Conservation (phyloP, 2,113 vertebrate genomes). For the Macaca mulatta region DNA sequence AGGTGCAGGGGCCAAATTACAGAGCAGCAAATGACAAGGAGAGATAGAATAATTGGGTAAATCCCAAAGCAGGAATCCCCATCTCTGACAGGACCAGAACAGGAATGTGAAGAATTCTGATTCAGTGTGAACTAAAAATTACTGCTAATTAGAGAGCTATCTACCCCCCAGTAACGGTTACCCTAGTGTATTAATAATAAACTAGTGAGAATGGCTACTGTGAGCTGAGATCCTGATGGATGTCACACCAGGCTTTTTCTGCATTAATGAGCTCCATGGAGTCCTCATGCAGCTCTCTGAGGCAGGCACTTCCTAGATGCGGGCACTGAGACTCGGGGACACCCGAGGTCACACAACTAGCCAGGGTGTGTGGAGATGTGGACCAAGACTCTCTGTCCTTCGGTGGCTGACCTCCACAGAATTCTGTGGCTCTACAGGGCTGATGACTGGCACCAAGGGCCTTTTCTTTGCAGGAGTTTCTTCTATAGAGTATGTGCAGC, state of each 20-base stretch:
- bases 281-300: not conserved
- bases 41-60: not conserved
- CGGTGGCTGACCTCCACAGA: not conserved
- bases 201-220: not conserved
- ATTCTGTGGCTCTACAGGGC: not conserved
- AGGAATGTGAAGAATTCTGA: not conserved
- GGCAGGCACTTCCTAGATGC: too few relatives aligned
- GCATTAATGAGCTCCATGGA: not conserved
- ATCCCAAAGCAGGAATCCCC: not conserved
- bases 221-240: not conserved
- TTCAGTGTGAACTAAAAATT: not conserved
- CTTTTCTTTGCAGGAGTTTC: not conserved
- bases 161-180: not conserved
- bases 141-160: not conserved
- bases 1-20: not conserved
- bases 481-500: not conserved
- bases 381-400: not conserved
- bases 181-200: fast-evolving
- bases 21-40: not conserved
- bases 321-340: not conserved
- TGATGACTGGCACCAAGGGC: not conserved
- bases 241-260: not conserved
- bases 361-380: not conserved
- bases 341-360: not conserved
- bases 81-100: not conserved